phyloP scores from a whole-genome alignment of 2,797 vertebrate genomes.

The Serranus cabrilla region DNA sequence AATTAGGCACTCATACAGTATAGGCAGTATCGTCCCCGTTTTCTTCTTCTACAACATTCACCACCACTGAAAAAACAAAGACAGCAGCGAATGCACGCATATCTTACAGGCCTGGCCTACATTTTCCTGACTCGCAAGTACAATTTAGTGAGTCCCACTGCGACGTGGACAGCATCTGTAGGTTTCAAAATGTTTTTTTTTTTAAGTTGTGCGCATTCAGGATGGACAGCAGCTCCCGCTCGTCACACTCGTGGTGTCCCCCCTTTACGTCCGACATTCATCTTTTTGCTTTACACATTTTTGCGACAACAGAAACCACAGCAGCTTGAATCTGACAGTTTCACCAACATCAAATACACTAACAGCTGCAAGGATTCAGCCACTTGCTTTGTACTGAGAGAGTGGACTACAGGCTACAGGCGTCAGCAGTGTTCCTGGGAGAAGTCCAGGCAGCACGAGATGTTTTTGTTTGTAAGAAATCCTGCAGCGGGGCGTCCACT shows the following conservation, averaged over 20 bases:
- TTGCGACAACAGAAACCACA: constrained; percentile 71
- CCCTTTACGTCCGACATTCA: constrained; percentile 31
- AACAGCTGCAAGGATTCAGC: constrained; percentile 62
- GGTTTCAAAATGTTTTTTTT: constrained; percentile 28
- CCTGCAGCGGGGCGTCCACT: constrained; percentile 53
- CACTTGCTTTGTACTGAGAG: constrained; percentile 57
- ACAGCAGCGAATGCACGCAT: constrained; percentile 63
- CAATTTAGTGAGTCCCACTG: constrained; percentile 52
- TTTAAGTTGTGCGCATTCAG: constrained; percentile 56
- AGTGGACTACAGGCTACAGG: constrained; percentile 48
- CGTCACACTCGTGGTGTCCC: background rate
- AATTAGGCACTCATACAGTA: constrained; percentile 83
- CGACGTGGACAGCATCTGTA: constrained; percentile 39
- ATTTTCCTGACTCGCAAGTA: constrained; percentile 56
- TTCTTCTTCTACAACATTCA: constrained; percentile 58
- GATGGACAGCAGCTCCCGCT: constrained; percentile 36
- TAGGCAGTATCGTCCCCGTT: constrained; percentile 76
- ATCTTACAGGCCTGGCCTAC: constrained; percentile 75
- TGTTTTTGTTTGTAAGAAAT: constrained; percentile 27
- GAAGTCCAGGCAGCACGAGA: constrained; percentile 43
- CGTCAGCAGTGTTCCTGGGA: constrained; percentile 45
- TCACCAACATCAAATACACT: constrained; percentile 74
- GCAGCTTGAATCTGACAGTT: constrained; percentile 68
- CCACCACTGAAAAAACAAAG: constrained; percentile 66
- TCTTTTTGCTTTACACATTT: constrained; percentile 62